A percentile compares a stretch with the other conserved stretches of the same genome.
Evolutionary conservation across 2,888 invertebrate species (phyloP).

Genomic region (Chaitophorus viminalis): DNA sequence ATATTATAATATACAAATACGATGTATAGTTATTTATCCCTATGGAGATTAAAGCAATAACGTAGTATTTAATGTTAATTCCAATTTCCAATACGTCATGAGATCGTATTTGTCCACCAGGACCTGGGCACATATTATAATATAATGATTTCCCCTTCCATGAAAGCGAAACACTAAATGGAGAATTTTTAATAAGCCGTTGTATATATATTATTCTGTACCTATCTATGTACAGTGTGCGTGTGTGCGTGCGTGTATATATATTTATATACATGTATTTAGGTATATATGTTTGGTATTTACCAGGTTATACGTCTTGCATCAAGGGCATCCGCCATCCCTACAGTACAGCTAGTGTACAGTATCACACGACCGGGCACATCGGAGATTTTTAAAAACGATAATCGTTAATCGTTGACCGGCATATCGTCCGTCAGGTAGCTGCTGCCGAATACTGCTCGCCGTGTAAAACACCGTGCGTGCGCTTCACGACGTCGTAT

Average conservation of each 20-base stretch:
- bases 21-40: not conserved
- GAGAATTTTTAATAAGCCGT: slow-evolving; percentile 4
- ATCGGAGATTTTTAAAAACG: slow-evolving; percentile 26
- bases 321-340: slow-evolving; percentile 56
- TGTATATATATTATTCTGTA: not conserved
- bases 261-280: not conserved
- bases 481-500: not conserved
- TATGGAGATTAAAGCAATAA: not conserved
- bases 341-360: no score
- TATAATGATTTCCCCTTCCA: slow-evolving; percentile 38
- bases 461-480: not conserved
- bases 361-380: not conserved
- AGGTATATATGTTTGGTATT: slow-evolving; percentile 23
- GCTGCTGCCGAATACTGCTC: not conserved
- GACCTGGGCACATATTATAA: not conserved
- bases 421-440: slow-evolving; percentile 35
- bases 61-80: slow-evolving; percentile 9
- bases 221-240: no score
- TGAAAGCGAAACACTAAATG: not conserved
- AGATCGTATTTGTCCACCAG: slow-evolving; percentile 36
- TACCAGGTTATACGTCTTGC: slow-evolving; percentile 22
- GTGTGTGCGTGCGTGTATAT: no score
- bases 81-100: slow-evolving; percentile 29
- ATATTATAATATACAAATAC: not conserved
- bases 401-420: slow-evolving; percentile 45